phyloP scores from a whole-genome alignment of 2,113 vertebrate species.

The Opisthocomus hoazin region DNA sequence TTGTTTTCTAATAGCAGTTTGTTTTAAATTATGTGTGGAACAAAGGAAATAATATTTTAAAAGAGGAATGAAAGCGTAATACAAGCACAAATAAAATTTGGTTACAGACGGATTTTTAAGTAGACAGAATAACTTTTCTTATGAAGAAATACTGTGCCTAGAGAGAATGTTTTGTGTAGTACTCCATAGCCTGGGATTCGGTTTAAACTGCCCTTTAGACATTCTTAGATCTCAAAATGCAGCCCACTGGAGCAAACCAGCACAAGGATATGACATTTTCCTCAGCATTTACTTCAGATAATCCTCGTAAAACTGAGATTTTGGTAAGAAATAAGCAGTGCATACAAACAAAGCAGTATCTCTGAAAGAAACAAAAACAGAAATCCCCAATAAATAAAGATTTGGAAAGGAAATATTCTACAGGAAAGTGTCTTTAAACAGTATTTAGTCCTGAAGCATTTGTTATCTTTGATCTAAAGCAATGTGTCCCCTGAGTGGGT shows the following conservation, averaged over 20 bases:
- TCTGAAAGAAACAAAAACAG: not conserved
- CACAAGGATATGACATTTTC: not conserved
- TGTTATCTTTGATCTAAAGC: not conserved
- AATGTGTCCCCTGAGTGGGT: not conserved
- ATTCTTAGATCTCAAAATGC: not conserved
- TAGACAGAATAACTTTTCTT: not conserved
- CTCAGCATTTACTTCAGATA: not conserved
- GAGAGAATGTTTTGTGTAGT: not conserved
- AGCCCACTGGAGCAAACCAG: not conserved
- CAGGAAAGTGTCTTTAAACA: not conserved
- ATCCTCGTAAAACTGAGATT: not conserved
- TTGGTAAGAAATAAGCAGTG: not conserved
- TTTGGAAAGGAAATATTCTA: not conserved
- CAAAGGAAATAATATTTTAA: not conserved
- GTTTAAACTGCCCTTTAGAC: not conserved
- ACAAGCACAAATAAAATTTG: not conserved
- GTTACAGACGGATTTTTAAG: not conserved
- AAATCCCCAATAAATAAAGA: not conserved
- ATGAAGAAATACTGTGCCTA: not conserved
- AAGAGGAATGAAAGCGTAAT: not conserved
- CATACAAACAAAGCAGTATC: not conserved
- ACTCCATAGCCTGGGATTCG: not conserved
- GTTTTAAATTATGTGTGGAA: not conserved
- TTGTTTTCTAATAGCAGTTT: not conserved
- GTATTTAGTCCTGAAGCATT: not conserved